Evolutionary conservation across 1,140 invertebrate genomes (phyloP).

Genomic region (Holcopasites calliopsidis): DNA sequence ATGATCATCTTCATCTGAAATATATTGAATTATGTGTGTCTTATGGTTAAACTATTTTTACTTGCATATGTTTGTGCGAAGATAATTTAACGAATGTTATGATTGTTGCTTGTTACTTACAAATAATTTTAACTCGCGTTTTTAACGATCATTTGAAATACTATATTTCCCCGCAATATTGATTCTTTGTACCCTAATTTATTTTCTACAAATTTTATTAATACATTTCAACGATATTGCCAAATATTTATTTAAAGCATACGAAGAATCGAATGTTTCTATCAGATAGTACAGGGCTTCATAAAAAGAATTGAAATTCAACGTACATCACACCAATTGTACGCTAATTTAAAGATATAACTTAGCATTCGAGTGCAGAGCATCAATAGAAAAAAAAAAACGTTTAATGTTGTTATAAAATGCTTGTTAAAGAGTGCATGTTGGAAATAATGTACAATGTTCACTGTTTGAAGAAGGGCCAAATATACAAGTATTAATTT

Average conservation of each 20-base stretch:
- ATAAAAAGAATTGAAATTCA: not conserved
- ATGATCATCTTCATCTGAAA: not conserved
- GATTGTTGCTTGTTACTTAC: slow-evolving; percentile 23
- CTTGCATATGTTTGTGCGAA: slow-evolving; percentile 16
- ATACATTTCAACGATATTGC: no score
- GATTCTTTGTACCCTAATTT: slow-evolving; percentile 19
- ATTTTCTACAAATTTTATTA: not conserved
- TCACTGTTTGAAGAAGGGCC: slow-evolving; percentile 53
- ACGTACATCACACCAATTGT: not conserved
- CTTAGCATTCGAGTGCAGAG: slow-evolving; percentile 10
- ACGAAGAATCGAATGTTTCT: not conserved
- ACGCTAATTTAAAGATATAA: not conserved
- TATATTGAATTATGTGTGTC: slow-evolving; percentile 23
- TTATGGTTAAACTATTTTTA: slow-evolving; percentile 16
- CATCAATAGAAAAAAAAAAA: slow-evolving; percentile 7
- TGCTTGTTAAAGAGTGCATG: slow-evolving; percentile 39
- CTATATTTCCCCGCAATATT: slow-evolving; percentile 8
- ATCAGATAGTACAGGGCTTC: no score
- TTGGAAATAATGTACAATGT: slow-evolving; percentile 36
- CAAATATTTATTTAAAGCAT: slow-evolving; percentile 10
- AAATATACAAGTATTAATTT: slow-evolving; percentile 45
- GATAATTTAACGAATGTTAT: slow-evolving; percentile 31
- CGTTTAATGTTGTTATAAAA: not conserved
- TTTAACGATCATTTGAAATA: slow-evolving; percentile 11
- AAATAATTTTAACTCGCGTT: not conserved